Conservation (phyloP, 2,113 vertebrate species). For the Eurystomus gularis region DNA sequence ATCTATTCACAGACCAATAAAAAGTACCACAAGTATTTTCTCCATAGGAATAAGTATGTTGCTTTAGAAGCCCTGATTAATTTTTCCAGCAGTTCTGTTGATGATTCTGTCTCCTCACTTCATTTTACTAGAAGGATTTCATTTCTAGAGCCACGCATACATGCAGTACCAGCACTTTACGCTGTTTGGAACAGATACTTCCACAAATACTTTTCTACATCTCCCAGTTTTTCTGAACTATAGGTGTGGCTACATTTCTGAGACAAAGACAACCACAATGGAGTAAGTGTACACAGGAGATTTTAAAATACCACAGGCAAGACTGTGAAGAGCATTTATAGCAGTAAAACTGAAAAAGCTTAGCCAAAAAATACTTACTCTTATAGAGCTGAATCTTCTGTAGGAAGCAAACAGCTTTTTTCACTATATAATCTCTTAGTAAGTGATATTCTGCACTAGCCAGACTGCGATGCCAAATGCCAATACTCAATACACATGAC, state of each 20-base stretch:
- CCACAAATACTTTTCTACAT: not conserved
- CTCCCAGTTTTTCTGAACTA: not conserved
- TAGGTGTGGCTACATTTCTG: not conserved
- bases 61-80: not conserved
- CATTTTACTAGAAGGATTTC: not conserved
- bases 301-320: not conserved
- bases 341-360: not conserved
- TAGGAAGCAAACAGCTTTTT: not conserved
- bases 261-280: not conserved
- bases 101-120: not conserved
- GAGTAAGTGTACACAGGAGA: rapidly evolving
- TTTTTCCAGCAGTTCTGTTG: not conserved
- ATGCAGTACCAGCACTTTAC: not conserved
- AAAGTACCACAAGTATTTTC: not conserved
- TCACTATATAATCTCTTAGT: not conserved
- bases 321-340: not conserved
- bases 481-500: not conserved
- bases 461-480: not conserved
- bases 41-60: not conserved
- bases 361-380: not conserved
- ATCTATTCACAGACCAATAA: not conserved
- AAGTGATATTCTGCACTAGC: not conserved
- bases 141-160: not conserved
- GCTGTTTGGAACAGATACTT: not conserved
- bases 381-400: not conserved